phyloP scores from a whole-genome alignment of 2,113 vertebrate species.

The Zeus faber region DNA sequence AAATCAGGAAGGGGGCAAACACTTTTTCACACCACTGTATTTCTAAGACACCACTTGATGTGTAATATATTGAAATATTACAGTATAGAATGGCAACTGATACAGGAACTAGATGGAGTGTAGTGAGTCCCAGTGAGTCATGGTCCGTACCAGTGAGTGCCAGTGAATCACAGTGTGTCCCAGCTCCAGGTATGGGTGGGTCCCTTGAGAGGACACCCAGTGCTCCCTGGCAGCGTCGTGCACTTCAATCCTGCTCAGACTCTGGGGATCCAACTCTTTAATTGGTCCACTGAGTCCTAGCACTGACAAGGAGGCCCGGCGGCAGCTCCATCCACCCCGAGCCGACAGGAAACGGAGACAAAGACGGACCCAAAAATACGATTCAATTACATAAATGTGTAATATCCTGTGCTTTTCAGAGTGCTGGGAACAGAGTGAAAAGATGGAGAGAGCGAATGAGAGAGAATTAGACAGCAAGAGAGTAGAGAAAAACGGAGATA shows the following conservation, averaged over 20 bases:
- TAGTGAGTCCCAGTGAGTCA: neutral
- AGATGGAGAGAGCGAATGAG: neutral
- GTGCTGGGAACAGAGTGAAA: conserved; percentile 9
- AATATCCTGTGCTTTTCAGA: conserved; percentile 22
- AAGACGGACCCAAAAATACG: conserved; percentile 14
- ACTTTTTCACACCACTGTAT: no score
- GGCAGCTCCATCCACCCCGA: conserved; percentile 5
- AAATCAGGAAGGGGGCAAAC: no score
- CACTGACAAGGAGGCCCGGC: conserved; percentile 1
- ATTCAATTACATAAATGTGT: conserved; percentile 23
- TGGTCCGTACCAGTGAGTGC: no score
- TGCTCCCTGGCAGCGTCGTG: conserved; percentile 30
- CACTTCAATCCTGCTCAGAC: conserved; percentile 34
- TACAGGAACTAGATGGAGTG: no score
- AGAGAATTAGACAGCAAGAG: neutral
- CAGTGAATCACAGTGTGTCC: neutral
- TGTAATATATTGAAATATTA: no score
- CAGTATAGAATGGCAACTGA: no score
- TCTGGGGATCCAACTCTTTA: conserved; percentile 56
- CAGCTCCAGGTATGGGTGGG: conserved; percentile 3
- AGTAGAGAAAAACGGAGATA: no score
- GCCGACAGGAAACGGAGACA: conserved; percentile 9
- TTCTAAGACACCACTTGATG: no score
- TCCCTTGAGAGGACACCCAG: conserved; percentile 31
- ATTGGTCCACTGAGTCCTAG: conserved; percentile 57